Percentiles rank a stretch among this genome's conserved stretches.
These are phyloP conservation scores for Hydrochoerus hydrochaeris DNA, from an alignment of 2,113 vertebrate genomes.

Conservation along the genomic window DNA sequence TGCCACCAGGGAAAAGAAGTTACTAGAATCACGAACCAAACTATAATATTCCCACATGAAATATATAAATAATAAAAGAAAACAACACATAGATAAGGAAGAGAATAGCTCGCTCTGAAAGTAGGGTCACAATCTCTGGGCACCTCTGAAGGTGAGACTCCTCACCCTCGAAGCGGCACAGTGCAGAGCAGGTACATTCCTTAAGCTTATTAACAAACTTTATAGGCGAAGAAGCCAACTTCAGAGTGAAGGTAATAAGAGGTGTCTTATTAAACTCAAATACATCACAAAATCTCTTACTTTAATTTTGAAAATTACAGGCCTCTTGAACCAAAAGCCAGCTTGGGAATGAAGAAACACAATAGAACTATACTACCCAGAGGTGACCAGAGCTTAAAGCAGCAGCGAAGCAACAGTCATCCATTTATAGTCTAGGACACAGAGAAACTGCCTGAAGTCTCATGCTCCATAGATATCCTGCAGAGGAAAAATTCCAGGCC, in stretches of 20 bases:
- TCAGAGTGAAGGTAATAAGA: conserved; percentile 24
- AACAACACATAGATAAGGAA: neutral
- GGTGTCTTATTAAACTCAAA: neutral
- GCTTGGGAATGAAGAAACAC: neutral
- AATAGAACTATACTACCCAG: neutral
- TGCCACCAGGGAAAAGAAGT: neutral
- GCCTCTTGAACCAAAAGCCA: conserved; percentile 5
- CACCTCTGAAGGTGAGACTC: neutral
- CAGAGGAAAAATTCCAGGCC: neutral
- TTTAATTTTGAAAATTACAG: neutral
- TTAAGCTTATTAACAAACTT: conserved; percentile 2
- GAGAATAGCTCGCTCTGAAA: neutral
- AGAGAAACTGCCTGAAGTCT: neutral
- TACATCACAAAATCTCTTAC: neutral
- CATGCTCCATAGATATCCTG: rapidly evolving
- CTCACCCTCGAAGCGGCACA: neutral
- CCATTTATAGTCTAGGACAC: rapidly evolving
- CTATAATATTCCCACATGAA: neutral
- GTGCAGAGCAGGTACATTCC: neutral
- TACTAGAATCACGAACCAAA: neutral
- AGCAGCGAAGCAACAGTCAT: rapidly evolving
- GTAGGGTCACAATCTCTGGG: neutral
- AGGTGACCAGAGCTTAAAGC: no score
- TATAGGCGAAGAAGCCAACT: conserved; percentile 45
- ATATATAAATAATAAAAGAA: neutral